Base-by-base conservation (phyloP, 2,113 vertebrate species). In the Oreochromis tanganicae region DNA sequence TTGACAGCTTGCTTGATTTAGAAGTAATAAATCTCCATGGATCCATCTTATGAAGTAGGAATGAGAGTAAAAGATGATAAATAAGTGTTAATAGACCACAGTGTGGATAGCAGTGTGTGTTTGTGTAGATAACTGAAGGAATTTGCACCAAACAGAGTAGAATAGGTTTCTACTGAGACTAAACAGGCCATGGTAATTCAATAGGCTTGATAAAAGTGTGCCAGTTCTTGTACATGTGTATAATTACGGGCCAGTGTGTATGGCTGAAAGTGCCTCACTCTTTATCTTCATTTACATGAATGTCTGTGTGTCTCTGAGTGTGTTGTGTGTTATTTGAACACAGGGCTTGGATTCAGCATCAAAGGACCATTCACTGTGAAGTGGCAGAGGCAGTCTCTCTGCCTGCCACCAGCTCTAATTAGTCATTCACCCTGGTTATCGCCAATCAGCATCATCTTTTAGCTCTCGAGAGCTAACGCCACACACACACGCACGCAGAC, bases 341-440 rank as follows among this genome's bases (percentile, higher is more conserved):
- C 82, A 89, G 80, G 34, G 79, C 89, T 91, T 92, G 88, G 89
- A 90, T 90, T 80, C 57, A 59, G 87, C 92, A 93, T 94, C 90
- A 93, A 93, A 93, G 92, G 43, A 78, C 88, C 81, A 94, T 93
- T 94, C 89, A 93, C 90, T 88, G 87, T 93, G 83, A 95, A 95
- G 93, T 91, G 90, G 92, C 91, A 81, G 88, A 89, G 82, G 46
- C 88, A 81, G 87, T 10, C 88, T 88, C 84, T 86, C 87, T 82
- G 83, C 84, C 90, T 93, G 93, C 94, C 91, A 92, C 86, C 92
- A 92, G 85, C 88, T 85, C 92, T 92, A 94, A 95, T 94, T 93
- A 94, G 86, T 88, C 91, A 93, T 92, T 92, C 93, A 94, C 87
- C 84, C 78, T 87, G 87, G 86, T 93, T 89, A 92, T 94, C 78